Evolutionary conservation across 2,888 invertebrate species (phyloP).

Genomic region (Chloromyia formosa): DNA sequence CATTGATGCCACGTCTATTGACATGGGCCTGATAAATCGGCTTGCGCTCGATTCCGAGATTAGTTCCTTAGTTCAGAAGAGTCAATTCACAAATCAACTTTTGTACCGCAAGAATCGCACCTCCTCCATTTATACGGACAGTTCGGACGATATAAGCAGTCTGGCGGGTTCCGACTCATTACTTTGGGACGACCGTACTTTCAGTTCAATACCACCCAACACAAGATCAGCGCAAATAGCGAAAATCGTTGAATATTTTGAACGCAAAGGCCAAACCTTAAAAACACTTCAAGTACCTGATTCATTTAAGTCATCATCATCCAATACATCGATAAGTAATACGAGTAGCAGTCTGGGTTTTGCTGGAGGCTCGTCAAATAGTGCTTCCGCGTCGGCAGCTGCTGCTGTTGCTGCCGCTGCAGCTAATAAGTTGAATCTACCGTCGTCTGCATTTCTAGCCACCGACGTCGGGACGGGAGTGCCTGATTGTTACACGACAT

Average conservation of each 20-base stretch:
- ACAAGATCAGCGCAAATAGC: conserved; percentile 77
- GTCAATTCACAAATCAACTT: conserved; percentile 66
- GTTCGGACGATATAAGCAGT: conserved; percentile 85
- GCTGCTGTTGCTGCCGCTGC: conserved; percentile 50
- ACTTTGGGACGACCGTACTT: conserved; percentile 74
- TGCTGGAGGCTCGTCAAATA: conserved; percentile 41
- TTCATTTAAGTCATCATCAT: conserved; percentile 52
- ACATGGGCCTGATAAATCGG: conserved; percentile 66
- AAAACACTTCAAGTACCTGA: conserved; percentile 65
- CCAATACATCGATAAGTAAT: conserved; percentile 43
- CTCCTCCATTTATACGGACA: conserved; percentile 86
- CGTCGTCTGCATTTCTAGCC: conserved; percentile 54
- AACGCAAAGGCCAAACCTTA: conserved; percentile 74
- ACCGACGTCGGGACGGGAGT: conserved; percentile 56
- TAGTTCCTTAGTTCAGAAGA: conserved; percentile 64
- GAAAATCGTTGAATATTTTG: conserved; percentile 89
- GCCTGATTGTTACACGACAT: conserved; percentile 43
- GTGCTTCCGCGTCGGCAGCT: conserved; percentile 50
- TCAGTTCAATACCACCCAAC: conserved; percentile 65
- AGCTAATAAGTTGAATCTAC: conserved; percentile 51
- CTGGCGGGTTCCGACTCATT: conserved; percentile 79
- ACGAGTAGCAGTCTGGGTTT: conserved; percentile 31
- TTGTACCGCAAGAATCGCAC: conserved; percentile 73
- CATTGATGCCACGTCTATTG: conserved; percentile 62
- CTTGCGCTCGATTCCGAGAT: conserved; percentile 65